These are phyloP conservation scores for Tricholauxania praeusta DNA, from an alignment of 2,888 invertebrate genomes.

Conservation along the genomic window DNA sequence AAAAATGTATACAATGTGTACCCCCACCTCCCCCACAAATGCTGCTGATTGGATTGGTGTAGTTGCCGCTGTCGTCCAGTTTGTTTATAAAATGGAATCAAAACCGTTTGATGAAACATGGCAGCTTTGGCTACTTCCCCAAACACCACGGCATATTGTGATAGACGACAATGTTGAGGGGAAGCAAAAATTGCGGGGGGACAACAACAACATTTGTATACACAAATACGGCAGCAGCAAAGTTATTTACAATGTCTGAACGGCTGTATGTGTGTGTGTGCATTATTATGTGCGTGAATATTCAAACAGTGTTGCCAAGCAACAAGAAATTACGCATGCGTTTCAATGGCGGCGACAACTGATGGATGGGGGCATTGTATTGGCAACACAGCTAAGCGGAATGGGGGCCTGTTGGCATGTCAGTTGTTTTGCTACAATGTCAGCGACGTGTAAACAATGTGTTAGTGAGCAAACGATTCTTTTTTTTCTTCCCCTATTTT, in stretches of 20 bases:
- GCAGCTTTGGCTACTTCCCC: constrained; percentile 3
- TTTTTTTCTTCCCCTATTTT: constrained; percentile 1
- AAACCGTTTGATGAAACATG: constrained; percentile 27
- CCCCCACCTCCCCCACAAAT: too few species aligned
- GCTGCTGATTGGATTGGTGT: constrained; percentile 15
- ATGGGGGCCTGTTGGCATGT: background rate
- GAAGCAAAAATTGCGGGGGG: constrained; percentile 44
- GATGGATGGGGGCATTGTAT: constrained; percentile 3
- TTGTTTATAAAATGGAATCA: constrained; percentile 38
- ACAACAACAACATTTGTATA: constrained; percentile 14
- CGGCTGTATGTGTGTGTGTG: constrained; percentile 4
- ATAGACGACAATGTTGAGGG: background rate
- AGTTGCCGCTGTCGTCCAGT: constrained; percentile 28
- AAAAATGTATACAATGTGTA: too few species aligned
- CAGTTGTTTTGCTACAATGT: constrained; percentile 35
- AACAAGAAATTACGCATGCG: constrained; percentile 64
- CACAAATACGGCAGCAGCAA: constrained; percentile 37
- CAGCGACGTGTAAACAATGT: constrained; percentile 47
- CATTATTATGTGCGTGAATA: constrained; percentile 58
- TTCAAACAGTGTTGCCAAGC: constrained; percentile 64
- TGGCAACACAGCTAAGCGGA: background rate
- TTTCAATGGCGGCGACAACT: constrained; percentile 43
- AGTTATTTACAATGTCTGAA: constrained; percentile 12
- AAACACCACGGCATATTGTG: background rate
- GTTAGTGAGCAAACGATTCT: background rate